Evolutionary conservation across 2,888 invertebrate species (phyloP), one percentile per base, ranked within the genome.

Genomic region (Dichetophora obliterata): DNA sequence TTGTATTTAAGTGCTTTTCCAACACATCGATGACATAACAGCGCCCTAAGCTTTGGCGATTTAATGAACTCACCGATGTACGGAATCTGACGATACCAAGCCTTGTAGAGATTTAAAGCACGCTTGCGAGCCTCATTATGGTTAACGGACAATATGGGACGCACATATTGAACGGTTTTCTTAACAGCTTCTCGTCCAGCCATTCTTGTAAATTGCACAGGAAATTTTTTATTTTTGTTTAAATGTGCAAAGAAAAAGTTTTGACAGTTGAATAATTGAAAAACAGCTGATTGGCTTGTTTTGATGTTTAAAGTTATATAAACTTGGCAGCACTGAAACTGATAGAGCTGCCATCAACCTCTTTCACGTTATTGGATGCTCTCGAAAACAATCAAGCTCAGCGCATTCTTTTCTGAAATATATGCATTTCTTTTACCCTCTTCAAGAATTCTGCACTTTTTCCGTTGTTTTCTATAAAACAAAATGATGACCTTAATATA

Each of bases 81-180:
- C 8, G 98, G 98, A 79, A 97, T 91, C 90, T 97, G 96, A 81
- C 98, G 93, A 90, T 95, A 96, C 97, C 98, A 98, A 76, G 97
- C 94, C 90, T 95, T 96, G 89, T 98, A 98, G 75, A 98, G 91
- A 88, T 93, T 95, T 9, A 98, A 87, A 1, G 96, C 98, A 88
- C 97, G 92, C 86, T 92, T 92, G 83, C 92, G 93, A 1, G 98
- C 97, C 88, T 98, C 97, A 4, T 90, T 91, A 61, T 90, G 90
- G 87, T 94, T 93, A 73, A 94, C 84, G 0, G 98, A 98, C 80
- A 98, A 91, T 84, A 98, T 91, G 43, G 98, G 98, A 87, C 94
- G 94, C 43, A 96, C 98, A 89, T 94, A 93, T 85, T 93, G 92
- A 68, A 91, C 86, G 66, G 90, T 88, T 79, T 88, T 87, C 84